Evolutionary conservation across 2,113 vertebrate species (phyloP), one percentile per base, ranked within the genome.

Genomic region (Triplophysa tibetana): DNA sequence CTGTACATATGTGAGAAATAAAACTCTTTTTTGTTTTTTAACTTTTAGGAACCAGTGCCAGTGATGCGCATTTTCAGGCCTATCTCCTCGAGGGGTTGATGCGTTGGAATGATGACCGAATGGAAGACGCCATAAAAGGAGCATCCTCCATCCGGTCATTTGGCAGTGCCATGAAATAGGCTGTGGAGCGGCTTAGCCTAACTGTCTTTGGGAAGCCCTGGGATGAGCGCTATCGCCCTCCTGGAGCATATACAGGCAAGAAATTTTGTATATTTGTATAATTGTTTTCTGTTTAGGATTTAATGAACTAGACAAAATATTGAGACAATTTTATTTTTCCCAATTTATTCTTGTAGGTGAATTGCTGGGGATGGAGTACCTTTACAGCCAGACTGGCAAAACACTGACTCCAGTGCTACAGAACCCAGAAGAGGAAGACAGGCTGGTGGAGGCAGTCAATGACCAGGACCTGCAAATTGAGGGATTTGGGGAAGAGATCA

Each of bases 51-150:
- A 77, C 75, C 61, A 63, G 60, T 77, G 75, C 75, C 61, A 65
- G 62, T 52, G 75, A 64, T 66, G 64, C 10, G 14, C 76, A 69
- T 69, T 78, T 78, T 66, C 65, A 78, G 76, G 74, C 64, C 17
- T 78, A 78, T 68, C 65, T 78, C 14, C 65, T 78, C 17, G 76
- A 78, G 19, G 65, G 76, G 10, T 54, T 68, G 65, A 68, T 78
- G 76, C 48, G 33, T 23, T 78, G 76, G 76, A 78, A 78, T 60
- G 63, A 78, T 56, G 64, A 68, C 52, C 19, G 64, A 1, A 69
- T 69, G 50, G 48, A 54, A 65, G 29, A 23, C 2, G 64, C 64
- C 43, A 50, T 77, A 41, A 67, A 54, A 58, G 75, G 75, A 52
- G 12, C 64, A 1, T n/a, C 63, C 38, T 43, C 48, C 12, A 41